Base-by-base conservation (phyloP, 2,888 invertebrate genomes). In the Apodemia duryi region DNA sequence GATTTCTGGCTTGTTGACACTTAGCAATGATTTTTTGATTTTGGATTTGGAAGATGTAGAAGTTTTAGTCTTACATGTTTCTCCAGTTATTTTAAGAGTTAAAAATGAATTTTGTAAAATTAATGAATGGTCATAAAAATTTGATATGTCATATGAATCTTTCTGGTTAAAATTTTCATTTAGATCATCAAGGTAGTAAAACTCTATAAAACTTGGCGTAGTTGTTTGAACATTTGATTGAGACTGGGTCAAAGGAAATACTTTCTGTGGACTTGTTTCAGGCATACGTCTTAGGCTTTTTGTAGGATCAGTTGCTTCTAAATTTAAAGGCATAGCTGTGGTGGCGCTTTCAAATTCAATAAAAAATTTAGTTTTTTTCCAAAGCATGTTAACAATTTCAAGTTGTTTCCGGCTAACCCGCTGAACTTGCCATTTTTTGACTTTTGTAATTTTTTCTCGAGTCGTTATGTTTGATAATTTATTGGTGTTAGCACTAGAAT, bases 141-240 rank as follows among this genome's bases (percentile, higher is more conserved):
- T 70, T 13, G 66, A 49, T 21, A 41, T 60, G 10, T 65, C 64
- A 61, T 64, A 61, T 13, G 32, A 62, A 4, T 65, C 32, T 57
- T 66, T 57, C 32, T 57, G 57, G 28, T 57, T 57, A 11, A 54
- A 5, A 29, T 54, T 54, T 54, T 54, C 54, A 29, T 11, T 54
- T 54, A 57, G 3, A 63, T 86, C 81, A 69, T 88, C 85, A 66
- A 84, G 77, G 73, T 89, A 90, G 74, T 88, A 84, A 76, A 90
- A 90, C 74, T 90, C 89, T 64, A 89, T 88, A 62, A 75, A 84
- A 75, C 87, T 88, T 3, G 83, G 76, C 13, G 86, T 88, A 5
- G 79, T 71, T 6, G 75, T 64, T 54, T 71, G 74, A 10, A 61
- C 28, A 35, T 65, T 68, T 64, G 57, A 65, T 66, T 41, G 66